Conservation (phyloP, 2,888 invertebrate species). For the Autographa gamma region DNA sequence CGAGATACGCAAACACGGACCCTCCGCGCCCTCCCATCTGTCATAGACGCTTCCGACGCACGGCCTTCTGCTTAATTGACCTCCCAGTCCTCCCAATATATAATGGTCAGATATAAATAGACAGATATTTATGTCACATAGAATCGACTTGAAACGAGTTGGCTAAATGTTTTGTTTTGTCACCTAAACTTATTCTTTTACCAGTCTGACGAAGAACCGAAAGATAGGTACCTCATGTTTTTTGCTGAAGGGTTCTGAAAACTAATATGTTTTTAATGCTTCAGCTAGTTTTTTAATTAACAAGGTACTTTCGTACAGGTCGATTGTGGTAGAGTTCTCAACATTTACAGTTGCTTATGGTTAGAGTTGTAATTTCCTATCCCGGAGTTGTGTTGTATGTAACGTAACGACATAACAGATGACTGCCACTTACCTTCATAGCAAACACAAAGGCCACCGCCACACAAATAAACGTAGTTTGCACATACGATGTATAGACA, state of each 20-base stretch:
- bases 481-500: conserved; percentile 81
- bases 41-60: conserved; percentile 75
- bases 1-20: conserved; percentile 59
- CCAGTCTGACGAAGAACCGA: neutral
- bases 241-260: conserved; percentile 14
- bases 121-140: conserved; percentile 1
- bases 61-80: conserved; percentile 78
- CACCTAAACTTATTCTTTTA: neutral
- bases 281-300: neutral
- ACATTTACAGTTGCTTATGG: conserved; percentile 51
- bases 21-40: conserved; percentile 72
- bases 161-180: neutral
- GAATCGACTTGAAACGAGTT: neutral
- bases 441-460: conserved; percentile 81
- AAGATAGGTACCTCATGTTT: conserved; percentile 8
- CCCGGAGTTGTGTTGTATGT: conserved; percentile 61
- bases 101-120: conserved; percentile 15
- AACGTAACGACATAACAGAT: conserved; percentile 67
- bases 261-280: too few species aligned
- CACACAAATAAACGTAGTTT: conserved; percentile 81
- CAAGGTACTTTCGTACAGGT: neutral
- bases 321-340: neutral
- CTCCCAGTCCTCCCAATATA: conserved; percentile 61
- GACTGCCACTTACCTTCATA: conserved; percentile 73
- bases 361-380: conserved; percentile 22